A percentile compares a stretch with the other conserved stretches of the same genome.
phyloP scores from a whole-genome alignment of 2,888 invertebrate species.

The Lepidochrysops patricia region DNA sequence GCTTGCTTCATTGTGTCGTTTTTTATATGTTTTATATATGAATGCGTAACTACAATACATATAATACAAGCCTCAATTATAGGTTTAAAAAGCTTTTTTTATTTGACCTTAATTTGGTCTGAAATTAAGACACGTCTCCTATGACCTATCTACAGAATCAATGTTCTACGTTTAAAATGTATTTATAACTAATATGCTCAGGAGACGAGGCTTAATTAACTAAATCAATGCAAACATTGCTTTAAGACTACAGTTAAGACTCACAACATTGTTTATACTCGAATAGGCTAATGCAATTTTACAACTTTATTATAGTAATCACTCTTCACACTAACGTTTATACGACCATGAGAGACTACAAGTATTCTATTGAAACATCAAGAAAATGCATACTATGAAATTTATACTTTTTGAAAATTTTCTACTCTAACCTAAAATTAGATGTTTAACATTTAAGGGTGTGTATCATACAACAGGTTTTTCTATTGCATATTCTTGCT shows the following conservation, averaged over 20 bases:
- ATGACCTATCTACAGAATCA: constrained; percentile 17
- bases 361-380: too few species aligned
- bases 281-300: constrained; percentile 15
- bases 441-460: not conserved
- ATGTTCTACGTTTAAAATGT: not conserved
- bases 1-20: too few species aligned
- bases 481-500: too few species aligned
- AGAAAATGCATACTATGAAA: too few species aligned
- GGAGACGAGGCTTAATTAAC: not conserved
- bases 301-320: not conserved
- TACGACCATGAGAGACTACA: not conserved
- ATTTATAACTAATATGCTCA: not conserved
- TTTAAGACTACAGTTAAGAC: constrained; percentile 17
- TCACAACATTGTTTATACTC: constrained; percentile 18
- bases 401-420: too few species aligned
- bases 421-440: too few species aligned
- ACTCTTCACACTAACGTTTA: not conserved
- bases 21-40: too few species aligned
- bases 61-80: too few species aligned
- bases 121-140: constrained; percentile 5
- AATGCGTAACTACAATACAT: too few species aligned
- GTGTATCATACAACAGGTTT: too few species aligned
- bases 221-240: constrained; percentile 19
- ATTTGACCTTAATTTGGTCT: too few species aligned
- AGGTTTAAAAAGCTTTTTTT: too few species aligned